Evolutionary conservation across 2,113 vertebrate species (phyloP).

Genomic region (Lonchura striata): DNA sequence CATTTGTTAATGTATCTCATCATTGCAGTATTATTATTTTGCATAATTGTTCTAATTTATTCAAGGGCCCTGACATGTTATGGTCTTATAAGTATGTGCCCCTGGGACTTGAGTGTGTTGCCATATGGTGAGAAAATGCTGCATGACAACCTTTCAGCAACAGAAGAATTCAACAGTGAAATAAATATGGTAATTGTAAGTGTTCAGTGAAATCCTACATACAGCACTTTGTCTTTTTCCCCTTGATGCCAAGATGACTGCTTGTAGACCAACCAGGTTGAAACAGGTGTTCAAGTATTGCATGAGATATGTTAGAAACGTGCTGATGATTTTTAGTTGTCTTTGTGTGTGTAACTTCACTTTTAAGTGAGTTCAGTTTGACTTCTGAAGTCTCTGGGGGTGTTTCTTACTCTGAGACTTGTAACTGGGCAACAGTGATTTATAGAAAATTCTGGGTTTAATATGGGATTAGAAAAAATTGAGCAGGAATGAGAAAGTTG

Average conservation of each 20-base stretch:
- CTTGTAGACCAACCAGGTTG: neutral
- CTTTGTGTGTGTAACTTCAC: neutral
- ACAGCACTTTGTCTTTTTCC: neutral
- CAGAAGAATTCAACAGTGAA: constrained; percentile 61
- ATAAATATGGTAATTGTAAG: constrained; percentile 56
- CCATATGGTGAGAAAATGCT: constrained; percentile 73
- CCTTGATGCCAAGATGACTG: neutral
- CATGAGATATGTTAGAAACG: neutral
- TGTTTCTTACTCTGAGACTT: neutral
- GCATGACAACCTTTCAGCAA: constrained; percentile 64
- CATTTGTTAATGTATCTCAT: constrained; percentile 51
- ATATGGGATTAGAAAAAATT: neutral
- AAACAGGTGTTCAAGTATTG: neutral
- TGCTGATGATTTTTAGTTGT: neutral
- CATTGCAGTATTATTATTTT: constrained; percentile 52
- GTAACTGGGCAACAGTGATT: neutral
- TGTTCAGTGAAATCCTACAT: neutral
- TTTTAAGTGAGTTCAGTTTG: neutral
- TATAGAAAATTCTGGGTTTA: neutral
- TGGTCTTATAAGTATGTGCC: constrained; percentile 70
- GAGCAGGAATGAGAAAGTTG: neutral
- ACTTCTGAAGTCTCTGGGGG: neutral
- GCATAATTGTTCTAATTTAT: constrained; percentile 64
- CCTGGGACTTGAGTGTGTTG: constrained; percentile 79
- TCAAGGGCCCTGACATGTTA: constrained; percentile 61